Evolutionary conservation across 2,888 invertebrate genomes (phyloP).

Genomic region (Lycocerus yunnanus): DNA sequence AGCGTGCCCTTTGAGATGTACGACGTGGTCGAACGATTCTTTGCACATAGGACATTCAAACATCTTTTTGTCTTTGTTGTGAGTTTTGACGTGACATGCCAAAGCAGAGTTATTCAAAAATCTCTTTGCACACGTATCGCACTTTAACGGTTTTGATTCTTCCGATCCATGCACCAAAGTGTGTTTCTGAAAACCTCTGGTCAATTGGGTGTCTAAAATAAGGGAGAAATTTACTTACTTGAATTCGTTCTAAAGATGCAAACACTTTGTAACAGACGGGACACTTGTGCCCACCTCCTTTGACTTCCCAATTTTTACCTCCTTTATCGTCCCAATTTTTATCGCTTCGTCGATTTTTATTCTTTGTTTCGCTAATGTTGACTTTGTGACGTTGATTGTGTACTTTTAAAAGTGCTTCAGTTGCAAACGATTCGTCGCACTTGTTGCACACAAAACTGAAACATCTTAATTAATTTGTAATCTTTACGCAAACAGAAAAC

Average conservation of each 20-base stretch:
- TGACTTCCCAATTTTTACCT: slow-evolving; percentile 1
- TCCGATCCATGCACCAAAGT: slow-evolving; percentile 69
- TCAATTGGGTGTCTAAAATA: neutral
- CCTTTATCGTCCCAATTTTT: neutral
- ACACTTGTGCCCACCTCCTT: slow-evolving; percentile 60
- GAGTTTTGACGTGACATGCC: slow-evolving; percentile 72
- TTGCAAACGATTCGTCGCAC: slow-evolving; percentile 19
- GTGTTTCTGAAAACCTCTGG: slow-evolving; percentile 59
- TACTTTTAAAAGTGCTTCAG: slow-evolving; percentile 42
- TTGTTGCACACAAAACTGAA: slow-evolving; percentile 25
- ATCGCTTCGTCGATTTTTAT: neutral
- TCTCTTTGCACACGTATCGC: slow-evolving; percentile 66
- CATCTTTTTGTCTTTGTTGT: slow-evolving; percentile 63
- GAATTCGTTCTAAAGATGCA: slow-evolving; percentile 64
- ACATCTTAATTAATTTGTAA: neutral
- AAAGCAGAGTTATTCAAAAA: slow-evolving; percentile 76
- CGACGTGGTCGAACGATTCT: slow-evolving; percentile 68
- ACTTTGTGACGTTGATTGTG: slow-evolving; percentile 46
- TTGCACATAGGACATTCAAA: slow-evolving; percentile 78
- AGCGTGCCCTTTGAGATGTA: slow-evolving; percentile 69
- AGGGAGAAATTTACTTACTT: slow-evolving; percentile 47
- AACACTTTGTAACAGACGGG: slow-evolving; percentile 69
- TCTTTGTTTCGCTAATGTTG: slow-evolving; percentile 35
- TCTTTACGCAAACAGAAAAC: slow-evolving; percentile 12
- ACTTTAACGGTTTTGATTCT: slow-evolving; percentile 71